Evolutionary conservation across 2,113 vertebrate species (phyloP).

Genomic region (Lampris megalopsis): DNA sequence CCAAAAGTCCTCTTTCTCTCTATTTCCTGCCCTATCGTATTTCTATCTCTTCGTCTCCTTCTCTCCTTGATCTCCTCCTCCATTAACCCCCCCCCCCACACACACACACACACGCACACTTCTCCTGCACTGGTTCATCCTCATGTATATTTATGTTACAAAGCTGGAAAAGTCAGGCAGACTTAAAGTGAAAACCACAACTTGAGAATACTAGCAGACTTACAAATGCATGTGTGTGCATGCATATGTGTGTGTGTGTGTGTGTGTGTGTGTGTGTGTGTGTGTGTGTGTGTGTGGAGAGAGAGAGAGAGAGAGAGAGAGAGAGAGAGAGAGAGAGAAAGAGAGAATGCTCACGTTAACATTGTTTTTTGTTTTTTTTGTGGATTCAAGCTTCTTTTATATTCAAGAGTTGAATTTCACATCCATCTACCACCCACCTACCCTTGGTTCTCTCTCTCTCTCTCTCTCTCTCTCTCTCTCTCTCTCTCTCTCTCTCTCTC

Average conservation of each 20-base stretch:
- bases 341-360: slow-evolving; percentile 5
- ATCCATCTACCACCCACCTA: slow-evolving; percentile 51
- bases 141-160: slow-evolving; percentile 79
- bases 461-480: slow-evolving; percentile 30
- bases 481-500: background rate
- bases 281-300: slow-evolving; percentile 4
- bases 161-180: slow-evolving; percentile 69
- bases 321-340: background rate
- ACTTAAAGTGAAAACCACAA: slow-evolving; percentile 76
- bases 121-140: slow-evolving; percentile 69
- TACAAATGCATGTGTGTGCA: slow-evolving; percentile 34
- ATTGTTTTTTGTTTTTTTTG: slow-evolving; percentile 52
- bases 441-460: slow-evolving; percentile 45
- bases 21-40: slow-evolving; percentile 27
- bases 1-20: slow-evolving; percentile 47
- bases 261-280: slow-evolving; percentile 6
- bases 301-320: no score
- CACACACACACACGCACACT: slow-evolving; percentile 26
- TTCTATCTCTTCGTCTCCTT: slow-evolving; percentile 21
- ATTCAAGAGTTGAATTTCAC: slow-evolving; percentile 62
- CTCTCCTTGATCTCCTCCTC: slow-evolving; percentile 28
- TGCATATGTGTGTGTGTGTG: slow-evolving; percentile 42
- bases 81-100: background rate
- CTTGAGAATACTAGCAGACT: slow-evolving; percentile 27
- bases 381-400: slow-evolving; percentile 56